Conservation (phyloP, 2,113 vertebrate species). For the Cebidichthys violaceus region DNA sequence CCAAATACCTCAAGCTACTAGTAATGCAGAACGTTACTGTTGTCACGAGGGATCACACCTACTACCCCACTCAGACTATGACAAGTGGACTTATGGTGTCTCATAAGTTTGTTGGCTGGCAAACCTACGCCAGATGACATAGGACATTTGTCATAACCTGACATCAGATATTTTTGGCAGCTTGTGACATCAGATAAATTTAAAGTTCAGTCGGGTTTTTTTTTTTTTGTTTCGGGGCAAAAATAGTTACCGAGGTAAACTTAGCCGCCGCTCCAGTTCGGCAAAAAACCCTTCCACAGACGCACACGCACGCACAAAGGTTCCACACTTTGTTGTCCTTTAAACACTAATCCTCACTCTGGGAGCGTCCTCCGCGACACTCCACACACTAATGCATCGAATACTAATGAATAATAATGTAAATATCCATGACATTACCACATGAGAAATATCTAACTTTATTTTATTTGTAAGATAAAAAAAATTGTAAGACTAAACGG, state of each 20-base stretch:
- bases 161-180: slow-evolving; percentile 75
- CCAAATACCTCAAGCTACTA: slow-evolving; percentile 62
- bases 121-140: slow-evolving; percentile 63
- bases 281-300: slow-evolving; percentile 73
- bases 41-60: slow-evolving; percentile 66
- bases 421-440: slow-evolving; percentile 79
- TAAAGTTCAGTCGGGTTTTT: slow-evolving; percentile 66
- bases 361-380: slow-evolving; percentile 65
- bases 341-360: slow-evolving; percentile 77
- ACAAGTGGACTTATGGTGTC: slow-evolving; percentile 70
- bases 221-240: slow-evolving; percentile 44
- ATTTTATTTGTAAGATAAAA: slow-evolving; percentile 83
- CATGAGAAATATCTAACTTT: slow-evolving; percentile 81
- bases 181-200: slow-evolving; percentile 76
- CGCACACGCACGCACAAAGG: slow-evolving; percentile 72
- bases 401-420: slow-evolving; percentile 82
- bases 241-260: slow-evolving; percentile 66
- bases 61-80: slow-evolving; percentile 67
- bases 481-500: slow-evolving; percentile 79
- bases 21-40: slow-evolving; percentile 76
- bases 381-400: slow-evolving; percentile 76
- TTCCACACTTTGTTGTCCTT: slow-evolving; percentile 67
- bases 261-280: slow-evolving; percentile 67
- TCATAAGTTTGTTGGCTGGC: slow-evolving; percentile 65
- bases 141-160: slow-evolving; percentile 73